Conservation (phyloP, 2,797 vertebrate species). For the Gymnoscopelus braueri region DNA sequence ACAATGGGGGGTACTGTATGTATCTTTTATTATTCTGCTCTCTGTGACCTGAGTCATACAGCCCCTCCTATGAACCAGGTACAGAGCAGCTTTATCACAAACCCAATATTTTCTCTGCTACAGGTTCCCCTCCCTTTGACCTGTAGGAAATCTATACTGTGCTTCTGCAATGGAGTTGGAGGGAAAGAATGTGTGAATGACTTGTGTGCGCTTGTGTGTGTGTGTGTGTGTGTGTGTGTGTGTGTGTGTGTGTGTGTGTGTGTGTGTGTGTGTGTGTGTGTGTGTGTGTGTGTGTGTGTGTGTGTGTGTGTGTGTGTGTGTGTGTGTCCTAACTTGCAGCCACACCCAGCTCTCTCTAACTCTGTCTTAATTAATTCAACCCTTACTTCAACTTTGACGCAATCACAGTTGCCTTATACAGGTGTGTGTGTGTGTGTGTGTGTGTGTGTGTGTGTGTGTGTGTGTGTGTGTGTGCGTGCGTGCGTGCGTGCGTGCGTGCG, state of each 20-base stretch:
- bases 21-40: no score
- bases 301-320: background rate
- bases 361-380: slow-evolving; percentile 7
- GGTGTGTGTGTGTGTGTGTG: slow-evolving; percentile 9
- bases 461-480: background rate
- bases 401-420: slow-evolving; percentile 2
- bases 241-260: slow-evolving; percentile 23
- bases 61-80: no score
- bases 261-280: background rate
- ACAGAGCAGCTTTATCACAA: no score
- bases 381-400: background rate
- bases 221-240: slow-evolving; percentile 11
- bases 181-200: background rate
- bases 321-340: background rate
- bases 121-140: background rate
- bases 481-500: no score
- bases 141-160: background rate
- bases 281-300: background rate
- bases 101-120: no score
- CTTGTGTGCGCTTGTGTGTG: background rate
- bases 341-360: slow-evolving; percentile 9
- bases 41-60: no score
- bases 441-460: slow-evolving; percentile 2
- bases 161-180: no score
- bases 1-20: no score